These are phyloP conservation scores for Palythoa caribaeorum DNA, from an alignment of 92 coral and sea anemone species.

Conservation along the genomic window DNA sequence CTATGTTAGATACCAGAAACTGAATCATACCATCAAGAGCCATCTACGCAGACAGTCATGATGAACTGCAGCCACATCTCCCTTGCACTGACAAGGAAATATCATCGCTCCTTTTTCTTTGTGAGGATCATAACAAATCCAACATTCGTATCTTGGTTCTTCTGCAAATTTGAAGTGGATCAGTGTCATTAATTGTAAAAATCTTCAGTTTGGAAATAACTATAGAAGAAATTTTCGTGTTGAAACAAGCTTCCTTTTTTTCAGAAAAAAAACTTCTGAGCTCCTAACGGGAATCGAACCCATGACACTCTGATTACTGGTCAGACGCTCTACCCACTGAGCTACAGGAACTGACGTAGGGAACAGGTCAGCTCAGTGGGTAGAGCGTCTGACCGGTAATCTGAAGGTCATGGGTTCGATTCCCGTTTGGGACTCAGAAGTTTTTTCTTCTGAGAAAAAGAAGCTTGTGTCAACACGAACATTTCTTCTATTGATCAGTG, in stretches of 20 bases:
- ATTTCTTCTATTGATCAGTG: not conserved
- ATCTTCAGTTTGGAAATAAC: too few species aligned
- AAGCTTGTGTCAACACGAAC: too few species aligned
- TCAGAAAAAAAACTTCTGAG: too few species aligned
- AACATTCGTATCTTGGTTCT: constrained; percentile 77
- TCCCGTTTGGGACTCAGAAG: too few species aligned
- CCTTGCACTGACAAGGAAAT: constrained; percentile 94
- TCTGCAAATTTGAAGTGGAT: constrained; percentile 46
- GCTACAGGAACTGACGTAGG: too few species aligned
- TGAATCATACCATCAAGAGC: constrained; percentile 84
- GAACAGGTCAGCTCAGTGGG: not conserved
- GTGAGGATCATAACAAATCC: constrained; percentile 94
- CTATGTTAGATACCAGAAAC: not conserved
- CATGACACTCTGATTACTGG: too few species aligned
- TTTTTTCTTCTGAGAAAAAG: too few species aligned
- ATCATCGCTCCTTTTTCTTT: constrained; percentile 89
- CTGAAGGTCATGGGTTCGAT: too few species aligned
- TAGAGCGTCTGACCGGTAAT: not conserved
- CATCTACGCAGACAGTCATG: constrained; percentile 96
- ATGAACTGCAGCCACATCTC: constrained; percentile 98
- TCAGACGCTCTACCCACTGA: too few species aligned
- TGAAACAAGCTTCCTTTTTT: too few species aligned
- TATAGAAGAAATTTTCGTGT: too few species aligned
- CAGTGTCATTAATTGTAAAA: not conserved
- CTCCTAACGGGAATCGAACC: too few species aligned